phyloP scores from a whole-genome alignment of 2,797 vertebrate genomes.

The Tragopan temminckii region DNA sequence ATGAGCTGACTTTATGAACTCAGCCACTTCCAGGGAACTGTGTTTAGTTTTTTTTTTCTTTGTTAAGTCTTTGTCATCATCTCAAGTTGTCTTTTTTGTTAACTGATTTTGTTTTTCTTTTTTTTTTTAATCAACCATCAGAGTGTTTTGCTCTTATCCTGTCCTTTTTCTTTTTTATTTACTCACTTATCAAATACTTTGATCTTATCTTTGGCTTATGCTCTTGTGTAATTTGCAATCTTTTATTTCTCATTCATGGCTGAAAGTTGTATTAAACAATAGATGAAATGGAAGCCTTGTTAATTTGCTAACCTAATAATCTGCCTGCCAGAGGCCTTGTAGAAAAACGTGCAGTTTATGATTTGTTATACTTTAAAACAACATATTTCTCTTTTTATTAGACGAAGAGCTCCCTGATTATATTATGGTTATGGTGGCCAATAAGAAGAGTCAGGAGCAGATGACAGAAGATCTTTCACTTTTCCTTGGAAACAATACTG shows the following conservation, averaged over 20 bases:
- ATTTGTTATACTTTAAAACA: not conserved
- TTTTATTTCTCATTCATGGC: not conserved
- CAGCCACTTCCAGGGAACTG: not conserved
- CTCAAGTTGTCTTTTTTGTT: not conserved
- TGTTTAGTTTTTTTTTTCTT: not conserved
- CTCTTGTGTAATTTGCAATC: not conserved
- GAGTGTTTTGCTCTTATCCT: not conserved
- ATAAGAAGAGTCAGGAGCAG: conserved; percentile 98
- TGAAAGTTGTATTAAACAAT: not conserved
- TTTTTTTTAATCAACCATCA: not conserved
- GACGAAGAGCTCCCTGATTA: conserved; percentile 99
- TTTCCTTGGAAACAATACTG: conserved; percentile 96
- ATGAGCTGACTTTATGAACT: not conserved
- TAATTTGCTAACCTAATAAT: conserved; percentile 7
- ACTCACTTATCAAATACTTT: not conserved
- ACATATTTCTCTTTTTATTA: conserved; percentile 71
- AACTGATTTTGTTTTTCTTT: not conserved
- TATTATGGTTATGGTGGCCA: conserved; percentile 99
- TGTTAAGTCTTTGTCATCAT: not conserved
- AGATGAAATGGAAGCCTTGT: not conserved
- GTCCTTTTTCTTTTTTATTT: not conserved
- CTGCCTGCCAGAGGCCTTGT: not conserved
- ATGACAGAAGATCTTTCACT: conserved; percentile 98
- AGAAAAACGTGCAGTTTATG: not conserved
- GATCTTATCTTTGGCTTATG: not conserved